Evolutionary conservation across 2,113 vertebrate species (phyloP).

Genomic region (Caracal caracal): DNA sequence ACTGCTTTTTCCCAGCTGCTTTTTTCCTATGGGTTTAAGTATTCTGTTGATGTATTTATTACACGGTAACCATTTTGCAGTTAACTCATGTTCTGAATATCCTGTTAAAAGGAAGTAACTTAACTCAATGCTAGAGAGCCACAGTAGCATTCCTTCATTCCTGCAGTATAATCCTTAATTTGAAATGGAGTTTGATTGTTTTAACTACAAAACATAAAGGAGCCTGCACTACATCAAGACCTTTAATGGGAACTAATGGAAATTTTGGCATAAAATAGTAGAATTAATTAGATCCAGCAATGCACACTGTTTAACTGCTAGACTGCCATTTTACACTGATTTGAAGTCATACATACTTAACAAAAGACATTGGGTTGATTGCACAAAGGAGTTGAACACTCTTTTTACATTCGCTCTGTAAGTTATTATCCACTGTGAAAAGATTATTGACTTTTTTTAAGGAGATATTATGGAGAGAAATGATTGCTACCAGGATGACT

Average conservation of each 20-base stretch:
- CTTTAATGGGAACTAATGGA: constrained; percentile 91
- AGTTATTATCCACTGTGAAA: constrained; percentile 87
- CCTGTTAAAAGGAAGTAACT: constrained; percentile 33
- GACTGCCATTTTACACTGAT: constrained; percentile 84
- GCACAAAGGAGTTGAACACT: constrained; percentile 72
- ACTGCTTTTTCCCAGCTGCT: constrained; percentile 31
- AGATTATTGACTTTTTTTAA: constrained; percentile 87
- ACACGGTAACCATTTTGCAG: not conserved
- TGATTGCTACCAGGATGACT: constrained; percentile 79
- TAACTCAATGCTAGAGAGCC: not conserved
- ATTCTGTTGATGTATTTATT: constrained; percentile 47
- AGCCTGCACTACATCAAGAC: constrained; percentile 70
- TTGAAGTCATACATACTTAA: constrained; percentile 86
- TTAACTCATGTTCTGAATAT: constrained; percentile 61
- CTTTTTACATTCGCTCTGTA: constrained; percentile 79
- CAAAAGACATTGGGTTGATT: constrained; percentile 81
- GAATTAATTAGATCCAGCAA: constrained; percentile 88
- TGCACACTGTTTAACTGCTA: constrained; percentile 86
- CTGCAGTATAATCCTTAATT: constrained; percentile 73
- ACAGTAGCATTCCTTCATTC: constrained; percentile 54
- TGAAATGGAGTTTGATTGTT: constrained; percentile 66
- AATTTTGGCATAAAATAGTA: constrained; percentile 85
- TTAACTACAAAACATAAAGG: constrained; percentile 74
- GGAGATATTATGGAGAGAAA: constrained; percentile 72
- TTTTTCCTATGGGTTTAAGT: constrained; percentile 35